Conservation (phyloP, 2,888 invertebrate species). For the Cephus runcator region DNA sequence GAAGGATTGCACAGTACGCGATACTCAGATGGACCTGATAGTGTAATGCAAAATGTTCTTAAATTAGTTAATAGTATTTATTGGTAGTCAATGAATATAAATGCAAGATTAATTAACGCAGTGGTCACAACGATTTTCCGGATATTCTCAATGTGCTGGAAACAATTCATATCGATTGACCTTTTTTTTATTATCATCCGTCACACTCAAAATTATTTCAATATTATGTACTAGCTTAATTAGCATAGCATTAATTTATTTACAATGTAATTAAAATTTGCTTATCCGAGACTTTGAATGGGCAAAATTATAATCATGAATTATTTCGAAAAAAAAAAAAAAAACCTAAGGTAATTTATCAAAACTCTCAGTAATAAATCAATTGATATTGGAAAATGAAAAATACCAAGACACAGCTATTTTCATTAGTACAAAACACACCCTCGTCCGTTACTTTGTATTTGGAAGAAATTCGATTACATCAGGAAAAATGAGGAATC, state of each 20-base stretch:
- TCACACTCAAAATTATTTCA: conserved; percentile 2
- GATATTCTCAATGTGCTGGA: neutral
- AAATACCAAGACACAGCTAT: neutral
- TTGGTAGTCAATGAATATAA: conserved; percentile 42
- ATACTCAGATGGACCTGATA: neutral
- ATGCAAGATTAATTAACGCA: conserved; percentile 42
- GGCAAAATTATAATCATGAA: neutral
- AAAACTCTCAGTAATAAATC: neutral
- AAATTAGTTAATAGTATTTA: conserved; percentile 26
- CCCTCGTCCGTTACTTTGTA: neutral
- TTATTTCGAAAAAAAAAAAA: neutral
- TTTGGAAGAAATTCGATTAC: neutral
- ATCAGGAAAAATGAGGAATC: neutral
- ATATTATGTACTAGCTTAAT: neutral
- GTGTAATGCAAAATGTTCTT: neutral
- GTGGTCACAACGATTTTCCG: conserved; percentile 20
- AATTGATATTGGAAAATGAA: neutral
- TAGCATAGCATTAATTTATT: conserved; percentile 24
- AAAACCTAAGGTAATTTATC: neutral
- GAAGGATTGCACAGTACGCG: neutral
- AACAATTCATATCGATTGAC: conserved; percentile 2
- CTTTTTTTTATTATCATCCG: conserved; percentile 2
- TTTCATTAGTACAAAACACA: neutral
- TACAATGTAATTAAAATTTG: neutral
- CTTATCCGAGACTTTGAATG: neutral